phyloP scores from a whole-genome alignment of 2,797 vertebrate species.

The Pterois miles region DNA sequence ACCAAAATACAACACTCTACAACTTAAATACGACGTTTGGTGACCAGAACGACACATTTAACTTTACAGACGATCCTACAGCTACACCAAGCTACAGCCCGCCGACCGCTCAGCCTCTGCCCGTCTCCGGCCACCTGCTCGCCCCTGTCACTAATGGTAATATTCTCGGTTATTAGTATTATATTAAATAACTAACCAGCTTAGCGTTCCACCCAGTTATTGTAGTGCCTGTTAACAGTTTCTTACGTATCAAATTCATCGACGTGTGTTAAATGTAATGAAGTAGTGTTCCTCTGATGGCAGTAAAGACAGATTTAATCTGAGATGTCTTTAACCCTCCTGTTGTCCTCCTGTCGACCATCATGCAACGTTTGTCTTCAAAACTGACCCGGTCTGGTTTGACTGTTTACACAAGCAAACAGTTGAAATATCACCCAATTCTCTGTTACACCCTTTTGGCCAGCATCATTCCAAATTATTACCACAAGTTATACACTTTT shows the following conservation, averaged over 20 bases:
- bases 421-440: no score
- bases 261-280: not conserved
- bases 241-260: not conserved
- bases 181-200: not conserved
- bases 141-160: conserved; percentile 45
- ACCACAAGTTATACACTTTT: no score
- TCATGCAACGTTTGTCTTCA: no score
- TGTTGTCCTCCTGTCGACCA: no score
- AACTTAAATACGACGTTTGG: not conserved
- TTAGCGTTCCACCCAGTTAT: not conserved
- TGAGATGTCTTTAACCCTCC: not conserved
- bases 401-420: no score
- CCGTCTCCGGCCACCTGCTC: conserved; percentile 52
- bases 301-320: not conserved
- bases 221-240: not conserved
- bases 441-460: no score
- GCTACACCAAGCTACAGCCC: not conserved
- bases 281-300: not conserved
- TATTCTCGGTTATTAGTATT: not conserved
- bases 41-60: not conserved
- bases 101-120: conserved; percentile 16
- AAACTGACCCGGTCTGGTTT: no score
- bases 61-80: not conserved
- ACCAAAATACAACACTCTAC: conserved; percentile 5
- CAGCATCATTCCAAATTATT: no score